Evolutionary conservation across 2,113 vertebrate genomes (phyloP), one percentile per base, ranked within the genome.

Genomic region (Egretta garzetta): DNA sequence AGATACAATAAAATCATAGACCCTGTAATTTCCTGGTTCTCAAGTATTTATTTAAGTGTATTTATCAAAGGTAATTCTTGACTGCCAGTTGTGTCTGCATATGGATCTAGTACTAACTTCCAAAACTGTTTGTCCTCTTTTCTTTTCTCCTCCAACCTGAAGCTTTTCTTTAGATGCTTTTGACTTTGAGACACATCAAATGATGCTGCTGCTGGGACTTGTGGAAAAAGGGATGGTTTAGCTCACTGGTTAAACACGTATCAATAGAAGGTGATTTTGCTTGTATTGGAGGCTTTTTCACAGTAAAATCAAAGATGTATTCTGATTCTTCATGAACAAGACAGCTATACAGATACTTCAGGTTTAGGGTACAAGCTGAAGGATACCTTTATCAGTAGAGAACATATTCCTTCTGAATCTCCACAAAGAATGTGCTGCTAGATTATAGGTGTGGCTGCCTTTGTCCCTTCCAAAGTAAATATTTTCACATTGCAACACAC

Each of bases 21-120:
- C n/a, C 27, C 50, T 86, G 83, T 53, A 96, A 92, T 97, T 97
- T 97, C 96, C 95, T 96, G 84, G 26, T 90, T 96, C 90, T 96
- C 72, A 72, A 88, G 58, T 63, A 81, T 93, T 95, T 97, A 92
- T 95, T 96, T 63, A 97, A 96, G 86, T 84, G 10, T 90, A 90
- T 97, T 97, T 96, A 90, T 95, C 90, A 93, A 93, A 93, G 50
- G 83, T 92, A 90, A 84, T 81, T 95, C 82, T 94, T 89, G 73
- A 77, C 88, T 96, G 92, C 64, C 20, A 12, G 20, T 94, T 63
- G 41, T 93, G 26, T 80, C 33, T 91, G 52, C 17, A 21, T 68
- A 14, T 20, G 23, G 59, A 76, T 92, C 52, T 80, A 55, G 30
- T 55, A 33, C 17, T 39, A 50, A 37, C 37, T 70, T 52, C 23